Evolutionary conservation across 2,888 invertebrate genomes (phyloP).

Genomic region (Acanthosepion lycidas): DNA sequence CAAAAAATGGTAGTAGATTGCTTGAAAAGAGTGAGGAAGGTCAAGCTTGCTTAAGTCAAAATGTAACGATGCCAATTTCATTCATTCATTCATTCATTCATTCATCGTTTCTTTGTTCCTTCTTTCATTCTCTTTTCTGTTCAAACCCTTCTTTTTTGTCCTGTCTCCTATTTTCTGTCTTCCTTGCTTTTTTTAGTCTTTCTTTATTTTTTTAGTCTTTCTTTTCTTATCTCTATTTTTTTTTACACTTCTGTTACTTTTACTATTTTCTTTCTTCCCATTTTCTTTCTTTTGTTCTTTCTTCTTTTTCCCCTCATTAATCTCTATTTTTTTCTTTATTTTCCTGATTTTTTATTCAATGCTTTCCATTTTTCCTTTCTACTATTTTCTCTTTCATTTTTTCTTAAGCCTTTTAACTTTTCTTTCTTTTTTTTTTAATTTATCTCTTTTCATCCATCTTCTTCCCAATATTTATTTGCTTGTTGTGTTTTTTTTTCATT

Average conservation of each 20-base stretch:
- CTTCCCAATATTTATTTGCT: not conserved
- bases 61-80: not conserved
- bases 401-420: not conserved
- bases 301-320: not conserved
- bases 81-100: not conserved
- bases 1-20: not conserved
- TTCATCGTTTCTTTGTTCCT: not conserved
- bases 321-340: not conserved
- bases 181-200: not conserved
- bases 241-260: not conserved
- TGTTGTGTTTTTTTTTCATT: not conserved
- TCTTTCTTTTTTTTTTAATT: not conserved
- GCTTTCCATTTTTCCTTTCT: not conserved
- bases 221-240: not conserved
- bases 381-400: not conserved
- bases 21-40: not conserved
- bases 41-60: constrained; percentile 15
- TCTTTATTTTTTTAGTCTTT: not conserved
- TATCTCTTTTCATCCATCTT: not conserved
- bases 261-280: not conserved
- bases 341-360: not conserved
- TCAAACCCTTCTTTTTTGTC: not conserved
- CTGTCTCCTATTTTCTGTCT: not conserved
- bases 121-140: not conserved
- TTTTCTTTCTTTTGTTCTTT: not conserved